Conservation (phyloP, 2,888 invertebrate genomes). For the Tortricodes alternella region DNA sequence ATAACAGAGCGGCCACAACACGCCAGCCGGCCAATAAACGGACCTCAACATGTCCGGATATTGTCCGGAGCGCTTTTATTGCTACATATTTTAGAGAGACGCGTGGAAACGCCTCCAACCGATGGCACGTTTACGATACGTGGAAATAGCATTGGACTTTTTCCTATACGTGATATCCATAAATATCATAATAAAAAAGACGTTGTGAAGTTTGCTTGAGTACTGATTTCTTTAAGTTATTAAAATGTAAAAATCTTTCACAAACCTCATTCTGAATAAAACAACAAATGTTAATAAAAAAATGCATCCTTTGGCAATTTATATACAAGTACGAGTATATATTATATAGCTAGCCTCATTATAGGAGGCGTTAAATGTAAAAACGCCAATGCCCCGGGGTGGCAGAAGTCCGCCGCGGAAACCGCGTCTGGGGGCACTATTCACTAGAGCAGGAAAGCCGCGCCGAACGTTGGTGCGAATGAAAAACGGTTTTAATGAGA, state of each 20-base stretch:
- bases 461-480: conserved; percentile 50
- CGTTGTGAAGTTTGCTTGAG: no score
- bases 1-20: conserved; percentile 54
- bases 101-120: conserved; percentile 47
- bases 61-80: conserved; percentile 69
- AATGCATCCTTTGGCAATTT: neutral
- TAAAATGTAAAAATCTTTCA: no score
- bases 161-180: conserved; percentile 33
- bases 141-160: conserved; percentile 50
- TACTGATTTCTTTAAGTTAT: no score
- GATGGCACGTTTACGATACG: conserved; percentile 57
- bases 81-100: conserved; percentile 68
- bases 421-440: conserved; percentile 55
- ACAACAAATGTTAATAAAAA: no score
- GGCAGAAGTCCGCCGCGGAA: conserved; percentile 56
- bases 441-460: conserved; percentile 67
- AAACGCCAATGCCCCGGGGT: conserved; percentile 56
- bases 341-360: conserved; percentile 58
- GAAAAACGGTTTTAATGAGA: conserved; percentile 65
- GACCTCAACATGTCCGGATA: conserved; percentile 68
- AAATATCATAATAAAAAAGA: conserved; percentile 2
- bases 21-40: conserved; percentile 70
- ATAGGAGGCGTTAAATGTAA: conserved; percentile 65
- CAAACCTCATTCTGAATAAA: no score
- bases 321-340: no score